Conservation (phyloP, 2,113 vertebrate species). For the Zosterops hypoxanthus region DNA sequence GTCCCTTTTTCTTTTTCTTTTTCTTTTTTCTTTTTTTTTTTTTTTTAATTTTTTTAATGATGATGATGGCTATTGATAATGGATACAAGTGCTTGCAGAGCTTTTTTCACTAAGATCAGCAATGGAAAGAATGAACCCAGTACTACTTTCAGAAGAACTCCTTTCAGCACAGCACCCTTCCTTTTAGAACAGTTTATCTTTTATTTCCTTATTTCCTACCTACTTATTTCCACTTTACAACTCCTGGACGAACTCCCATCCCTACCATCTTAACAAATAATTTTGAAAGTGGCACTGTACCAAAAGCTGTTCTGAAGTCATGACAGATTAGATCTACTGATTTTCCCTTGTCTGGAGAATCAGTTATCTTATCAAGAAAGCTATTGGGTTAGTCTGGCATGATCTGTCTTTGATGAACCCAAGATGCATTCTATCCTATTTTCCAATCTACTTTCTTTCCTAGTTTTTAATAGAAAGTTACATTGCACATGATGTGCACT, state of each 20-base stretch:
- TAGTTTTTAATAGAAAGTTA: constrained; percentile 23
- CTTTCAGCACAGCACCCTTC: not conserved
- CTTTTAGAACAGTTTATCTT: not conserved
- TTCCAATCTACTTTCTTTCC: constrained; percentile 17
- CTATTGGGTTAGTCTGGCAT: constrained; percentile 5
- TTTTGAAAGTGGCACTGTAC: not conserved
- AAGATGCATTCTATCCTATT: constrained; percentile 26
- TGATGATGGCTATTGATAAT: not conserved
- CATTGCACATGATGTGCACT: not conserved
- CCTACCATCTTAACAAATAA: not conserved
- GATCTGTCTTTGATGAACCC: constrained; percentile 36
- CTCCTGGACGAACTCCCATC: not conserved
- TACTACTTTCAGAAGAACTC: not conserved
- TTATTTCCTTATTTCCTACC: not conserved
- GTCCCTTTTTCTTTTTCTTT: no score
- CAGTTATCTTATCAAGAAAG: constrained; percentile 29
- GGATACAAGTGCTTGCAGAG: not conserved
- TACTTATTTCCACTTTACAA: not conserved
- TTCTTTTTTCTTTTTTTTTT: no score
- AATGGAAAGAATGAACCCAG: not conserved
- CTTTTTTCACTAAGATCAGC: not conserved
- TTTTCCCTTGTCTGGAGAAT: constrained; percentile 32
- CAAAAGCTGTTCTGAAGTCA: constrained; percentile 17
- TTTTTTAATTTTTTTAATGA: no score
- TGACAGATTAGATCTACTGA: constrained; percentile 42